These are phyloP conservation scores for Barbus barbus DNA, from an alignment of 2,113 vertebrate genomes.

Conservation along the genomic window DNA sequence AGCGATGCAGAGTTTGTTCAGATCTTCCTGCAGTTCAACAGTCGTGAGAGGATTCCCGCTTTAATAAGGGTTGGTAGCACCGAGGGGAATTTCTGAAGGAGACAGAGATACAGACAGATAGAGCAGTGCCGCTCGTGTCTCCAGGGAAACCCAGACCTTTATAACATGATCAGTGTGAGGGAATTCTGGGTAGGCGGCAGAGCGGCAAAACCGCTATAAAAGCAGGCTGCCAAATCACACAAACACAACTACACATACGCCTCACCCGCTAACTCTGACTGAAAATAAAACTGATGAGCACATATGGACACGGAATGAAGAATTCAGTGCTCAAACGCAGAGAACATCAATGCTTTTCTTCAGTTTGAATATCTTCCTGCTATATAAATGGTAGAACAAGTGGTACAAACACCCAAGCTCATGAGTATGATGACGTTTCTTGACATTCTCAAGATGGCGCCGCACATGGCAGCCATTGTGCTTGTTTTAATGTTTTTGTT, in stretches of 20 bases:
- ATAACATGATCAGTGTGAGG: slow-evolving; percentile 71
- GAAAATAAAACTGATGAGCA: slow-evolving; percentile 7
- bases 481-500: too few species aligned
- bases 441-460: too few species aligned
- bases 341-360: neutral
- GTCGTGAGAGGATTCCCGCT: slow-evolving; percentile 48
- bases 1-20: neutral
- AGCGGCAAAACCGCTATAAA: slow-evolving; percentile 66
- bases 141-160: slow-evolving; percentile 75
- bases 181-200: slow-evolving; percentile 69
- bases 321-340: neutral
- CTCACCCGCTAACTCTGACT: neutral
- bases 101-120: slow-evolving; percentile 17
- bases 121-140: slow-evolving; percentile 63
- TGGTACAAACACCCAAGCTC: neutral
- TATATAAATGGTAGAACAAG: neutral
- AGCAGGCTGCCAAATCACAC: slow-evolving; percentile 57
- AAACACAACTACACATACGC: neutral
- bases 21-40: slow-evolving; percentile 3
- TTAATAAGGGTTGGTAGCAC: slow-evolving; percentile 61
- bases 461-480: too few species aligned
- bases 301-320: neutral
- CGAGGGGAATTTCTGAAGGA: slow-evolving; percentile 48
- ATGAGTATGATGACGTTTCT: neutral
- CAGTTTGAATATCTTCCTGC: neutral